These are phyloP conservation scores for Papilio machaon DNA, from an alignment of 1,140 invertebrate genomes.

Conservation along the genomic window DNA sequence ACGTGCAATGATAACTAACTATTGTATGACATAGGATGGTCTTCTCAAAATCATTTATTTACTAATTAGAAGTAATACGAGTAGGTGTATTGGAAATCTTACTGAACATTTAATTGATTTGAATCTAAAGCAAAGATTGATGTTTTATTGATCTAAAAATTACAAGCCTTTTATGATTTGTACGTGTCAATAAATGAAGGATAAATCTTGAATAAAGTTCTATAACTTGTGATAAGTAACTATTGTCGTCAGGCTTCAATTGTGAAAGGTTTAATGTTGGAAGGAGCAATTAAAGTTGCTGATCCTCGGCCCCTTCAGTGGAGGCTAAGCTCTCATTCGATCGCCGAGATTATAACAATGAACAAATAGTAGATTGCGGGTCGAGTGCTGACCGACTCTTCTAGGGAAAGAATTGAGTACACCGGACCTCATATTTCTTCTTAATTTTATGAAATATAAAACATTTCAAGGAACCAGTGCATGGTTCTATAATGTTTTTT, in stretches of 20 bases:
- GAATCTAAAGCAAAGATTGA: not conserved
- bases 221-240: not conserved
- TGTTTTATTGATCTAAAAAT: not conserved
- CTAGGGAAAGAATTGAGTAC: not conserved
- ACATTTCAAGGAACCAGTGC: not conserved
- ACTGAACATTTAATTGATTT: too few species aligned
- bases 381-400: not conserved
- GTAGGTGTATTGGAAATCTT: not conserved
- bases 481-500: not conserved
- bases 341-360: slow-evolving; percentile 16
- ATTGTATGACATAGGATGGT: too few species aligned
- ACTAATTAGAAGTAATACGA: too few species aligned
- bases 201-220: not conserved
- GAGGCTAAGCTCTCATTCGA: slow-evolving; percentile 1
- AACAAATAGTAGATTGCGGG: not conserved
- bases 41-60: too few species aligned
- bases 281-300: slow-evolving; percentile 22
- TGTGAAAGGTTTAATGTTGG: slow-evolving; percentile 5
- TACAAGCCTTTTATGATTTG: not conserved
- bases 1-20: too few species aligned
- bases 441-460: not conserved
- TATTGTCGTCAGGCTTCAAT: not conserved
- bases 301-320: not conserved
- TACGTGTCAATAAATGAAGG: not conserved
- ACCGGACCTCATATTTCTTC: not conserved